Percentiles rank a stretch among this genome's conserved stretches.
Evolutionary conservation across 2,888 invertebrate genomes (phyloP).

Genomic region (Mythimna impura): DNA sequence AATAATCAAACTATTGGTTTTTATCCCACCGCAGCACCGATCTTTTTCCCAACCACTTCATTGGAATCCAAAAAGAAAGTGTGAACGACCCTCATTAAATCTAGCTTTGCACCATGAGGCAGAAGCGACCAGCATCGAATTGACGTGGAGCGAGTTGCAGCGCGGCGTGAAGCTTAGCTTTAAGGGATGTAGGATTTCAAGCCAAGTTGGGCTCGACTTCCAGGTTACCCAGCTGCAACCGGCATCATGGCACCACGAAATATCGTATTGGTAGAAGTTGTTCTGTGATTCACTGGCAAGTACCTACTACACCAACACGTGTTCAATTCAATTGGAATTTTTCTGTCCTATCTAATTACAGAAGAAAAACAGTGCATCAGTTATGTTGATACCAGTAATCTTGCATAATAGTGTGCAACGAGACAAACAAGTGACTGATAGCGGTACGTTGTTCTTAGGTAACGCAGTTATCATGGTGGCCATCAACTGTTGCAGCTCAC

Average conservation of each 20-base stretch:
- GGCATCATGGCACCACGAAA: no score
- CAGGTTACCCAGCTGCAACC: background rate
- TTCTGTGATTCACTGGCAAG: background rate
- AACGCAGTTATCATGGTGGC: conserved; percentile 4
- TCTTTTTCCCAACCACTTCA: no score
- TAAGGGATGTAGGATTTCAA: no score
- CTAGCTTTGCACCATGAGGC: no score
- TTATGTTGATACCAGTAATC: background rate
- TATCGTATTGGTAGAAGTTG: background rate
- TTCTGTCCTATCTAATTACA: background rate
- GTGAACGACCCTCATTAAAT: no score
- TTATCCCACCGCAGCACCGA: no score
- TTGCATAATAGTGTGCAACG: conserved; percentile 5
- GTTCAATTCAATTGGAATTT: conserved; percentile 18
- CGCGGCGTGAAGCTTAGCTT: no score
- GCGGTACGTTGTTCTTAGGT: background rate
- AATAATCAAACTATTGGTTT: no score
- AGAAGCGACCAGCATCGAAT: no score
- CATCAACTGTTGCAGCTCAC: background rate
- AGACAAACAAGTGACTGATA: conserved; percentile 6
- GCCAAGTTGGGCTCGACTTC: background rate
- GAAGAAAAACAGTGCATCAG: conserved; percentile 12
- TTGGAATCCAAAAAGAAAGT: no score
- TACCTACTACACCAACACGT: background rate
- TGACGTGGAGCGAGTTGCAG: no score